phyloP scores from a whole-genome alignment of 1,140 invertebrate species.

The Drosophila neocordata region DNA sequence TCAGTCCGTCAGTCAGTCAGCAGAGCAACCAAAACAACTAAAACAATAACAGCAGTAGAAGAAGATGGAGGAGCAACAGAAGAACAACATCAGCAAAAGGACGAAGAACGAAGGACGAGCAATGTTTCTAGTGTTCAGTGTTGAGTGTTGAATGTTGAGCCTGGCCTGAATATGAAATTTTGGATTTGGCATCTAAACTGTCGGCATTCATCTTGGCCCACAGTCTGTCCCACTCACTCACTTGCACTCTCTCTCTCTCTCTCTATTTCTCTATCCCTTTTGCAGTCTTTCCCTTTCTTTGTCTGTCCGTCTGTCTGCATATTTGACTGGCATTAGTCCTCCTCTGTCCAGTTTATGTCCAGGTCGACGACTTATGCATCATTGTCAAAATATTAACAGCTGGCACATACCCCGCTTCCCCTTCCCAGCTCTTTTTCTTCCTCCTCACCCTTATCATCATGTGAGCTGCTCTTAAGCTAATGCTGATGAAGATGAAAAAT shows the following conservation, averaged over 20 bases:
- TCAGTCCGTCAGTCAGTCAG: slow-evolving; percentile 53
- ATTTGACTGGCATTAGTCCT: slow-evolving; percentile 15
- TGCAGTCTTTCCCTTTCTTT: neutral
- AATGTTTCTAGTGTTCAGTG: slow-evolving; percentile 33
- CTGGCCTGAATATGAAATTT: slow-evolving; percentile 77
- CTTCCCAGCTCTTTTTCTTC: slow-evolving; percentile 17
- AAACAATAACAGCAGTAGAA: slow-evolving; percentile 54
- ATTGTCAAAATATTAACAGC: slow-evolving; percentile 81
- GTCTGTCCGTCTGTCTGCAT: slow-evolving; percentile 22
- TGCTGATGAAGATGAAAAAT: slow-evolving; percentile 67
- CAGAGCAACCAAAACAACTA: slow-evolving; percentile 32
- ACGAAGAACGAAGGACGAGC: neutral
- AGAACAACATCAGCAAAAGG: neutral
- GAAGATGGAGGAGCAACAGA: neutral
- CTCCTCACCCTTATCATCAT: slow-evolving; percentile 19
- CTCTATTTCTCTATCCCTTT: no score
- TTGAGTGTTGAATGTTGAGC: slow-evolving; percentile 18
- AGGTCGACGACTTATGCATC: slow-evolving; percentile 70
- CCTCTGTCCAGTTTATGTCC: slow-evolving; percentile 24
- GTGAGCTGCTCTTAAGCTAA: slow-evolving; percentile 63
- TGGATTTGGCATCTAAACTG: slow-evolving; percentile 58
- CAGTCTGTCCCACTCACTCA: slow-evolving; percentile 59
- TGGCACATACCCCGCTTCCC: slow-evolving; percentile 51
- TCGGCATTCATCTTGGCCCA: slow-evolving; percentile 77
- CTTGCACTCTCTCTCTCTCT: neutral